phyloP scores from a whole-genome alignment of 2,797 vertebrate genomes.

The Gallinago solitaria region DNA sequence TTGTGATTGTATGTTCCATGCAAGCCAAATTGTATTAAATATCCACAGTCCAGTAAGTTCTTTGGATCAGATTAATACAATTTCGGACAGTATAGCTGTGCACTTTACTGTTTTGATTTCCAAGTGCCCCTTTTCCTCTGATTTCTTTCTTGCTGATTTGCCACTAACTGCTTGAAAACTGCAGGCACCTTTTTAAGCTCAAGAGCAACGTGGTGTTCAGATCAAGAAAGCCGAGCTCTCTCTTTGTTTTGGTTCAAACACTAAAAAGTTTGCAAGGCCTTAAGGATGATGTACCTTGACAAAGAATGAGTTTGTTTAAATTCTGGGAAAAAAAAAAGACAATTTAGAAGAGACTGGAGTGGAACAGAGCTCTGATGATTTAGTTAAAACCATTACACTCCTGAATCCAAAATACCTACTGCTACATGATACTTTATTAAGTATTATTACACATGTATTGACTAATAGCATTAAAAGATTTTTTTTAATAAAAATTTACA shows the following conservation, averaged over 20 bases:
- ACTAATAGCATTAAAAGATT: constrained; percentile 69
- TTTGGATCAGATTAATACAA: constrained; percentile 73
- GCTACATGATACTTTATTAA: constrained; percentile 63
- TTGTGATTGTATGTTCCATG: constrained; percentile 78
- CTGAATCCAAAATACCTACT: constrained; percentile 56
- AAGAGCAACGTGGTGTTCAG: constrained; percentile 46
- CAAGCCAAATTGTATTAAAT: constrained; percentile 80
- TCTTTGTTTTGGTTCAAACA: constrained; percentile 68
- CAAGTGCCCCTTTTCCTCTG: constrained; percentile 46
- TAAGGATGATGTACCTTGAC: constrained; percentile 57
- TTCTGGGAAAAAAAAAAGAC: constrained; percentile 42
- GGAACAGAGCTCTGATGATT: constrained; percentile 26
- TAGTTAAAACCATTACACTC: constrained; percentile 59
- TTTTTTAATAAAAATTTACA: constrained; percentile 77
- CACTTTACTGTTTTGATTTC: constrained; percentile 76
- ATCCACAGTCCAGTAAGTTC: constrained; percentile 69
- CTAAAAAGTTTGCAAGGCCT: constrained; percentile 68
- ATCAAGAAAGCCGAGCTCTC: constrained; percentile 60
- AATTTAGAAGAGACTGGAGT: constrained; percentile 42
- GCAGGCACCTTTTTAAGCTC: constrained; percentile 54
- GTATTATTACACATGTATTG: constrained; percentile 77
- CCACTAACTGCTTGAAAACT: constrained; percentile 65
- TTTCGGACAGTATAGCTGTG: constrained; percentile 76
- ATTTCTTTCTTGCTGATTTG: constrained; percentile 63
- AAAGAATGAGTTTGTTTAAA: constrained; percentile 55